phyloP scores from a whole-genome alignment of 2,113 vertebrate species.

The Lepus timidus region DNA sequence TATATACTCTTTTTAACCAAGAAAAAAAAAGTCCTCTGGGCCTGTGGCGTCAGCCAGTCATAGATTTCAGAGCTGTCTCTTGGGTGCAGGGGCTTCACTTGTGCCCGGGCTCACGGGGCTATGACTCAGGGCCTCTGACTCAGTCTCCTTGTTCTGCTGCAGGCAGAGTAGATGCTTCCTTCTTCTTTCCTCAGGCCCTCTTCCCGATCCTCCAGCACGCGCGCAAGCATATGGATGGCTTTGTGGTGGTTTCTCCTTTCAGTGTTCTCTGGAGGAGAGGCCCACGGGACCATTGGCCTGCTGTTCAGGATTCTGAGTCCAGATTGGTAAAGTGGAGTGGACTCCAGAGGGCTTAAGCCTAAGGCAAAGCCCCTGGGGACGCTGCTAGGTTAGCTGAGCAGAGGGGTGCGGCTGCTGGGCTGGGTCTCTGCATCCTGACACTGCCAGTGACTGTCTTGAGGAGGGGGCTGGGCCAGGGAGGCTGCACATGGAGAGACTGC shows the following conservation, averaged over 20 bases:
- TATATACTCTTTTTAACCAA: no score
- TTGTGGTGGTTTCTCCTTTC: slow-evolving; percentile 21
- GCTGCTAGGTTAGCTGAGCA: neutral
- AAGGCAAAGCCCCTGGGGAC: slow-evolving; percentile 11
- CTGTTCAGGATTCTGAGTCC: slow-evolving; percentile 27
- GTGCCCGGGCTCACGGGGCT: neutral
- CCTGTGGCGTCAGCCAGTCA: no score
- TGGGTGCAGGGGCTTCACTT: neutral
- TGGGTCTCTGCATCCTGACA: slow-evolving; percentile 33
- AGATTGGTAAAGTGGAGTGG: slow-evolving; percentile 26
- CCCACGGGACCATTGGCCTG: neutral
- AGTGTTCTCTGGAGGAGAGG: neutral
- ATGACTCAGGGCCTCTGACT: neutral
- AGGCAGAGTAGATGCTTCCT: neutral
- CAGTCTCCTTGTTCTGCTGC: neutral
- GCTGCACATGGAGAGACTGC: slow-evolving; percentile 74
- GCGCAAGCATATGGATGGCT: neutral
- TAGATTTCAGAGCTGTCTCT: no score
- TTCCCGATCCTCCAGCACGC: neutral
- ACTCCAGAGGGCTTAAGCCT: neutral
- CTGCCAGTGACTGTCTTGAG: slow-evolving; percentile 60
- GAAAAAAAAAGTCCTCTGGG: no score
- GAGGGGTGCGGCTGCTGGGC: neutral
- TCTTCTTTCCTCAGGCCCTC: neutral
- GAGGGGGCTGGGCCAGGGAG: slow-evolving; percentile 76